A percentile compares a stretch with the other conserved stretches of the same genome.
Evolutionary conservation across 2,888 invertebrate genomes (phyloP).

Genomic region (Dryocosmus kuriphilus): DNA sequence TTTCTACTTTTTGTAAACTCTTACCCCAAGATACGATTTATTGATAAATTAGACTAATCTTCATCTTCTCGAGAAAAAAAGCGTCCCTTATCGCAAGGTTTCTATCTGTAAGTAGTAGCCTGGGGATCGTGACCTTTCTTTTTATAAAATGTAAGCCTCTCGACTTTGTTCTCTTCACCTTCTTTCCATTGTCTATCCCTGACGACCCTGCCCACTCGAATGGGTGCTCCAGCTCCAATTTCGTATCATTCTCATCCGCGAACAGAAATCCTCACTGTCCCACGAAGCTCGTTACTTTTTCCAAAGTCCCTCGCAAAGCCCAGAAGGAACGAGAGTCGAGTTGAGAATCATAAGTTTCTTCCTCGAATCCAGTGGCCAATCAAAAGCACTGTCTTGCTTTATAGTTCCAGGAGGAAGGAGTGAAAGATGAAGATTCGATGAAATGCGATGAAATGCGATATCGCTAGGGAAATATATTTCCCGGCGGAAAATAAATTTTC

Average conservation of each 20-base stretch:
- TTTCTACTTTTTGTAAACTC: neutral
- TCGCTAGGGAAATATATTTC: conserved; percentile 18
- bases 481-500: conserved; percentile 17
- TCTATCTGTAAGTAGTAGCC: neutral
- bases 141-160: conserved; percentile 15
- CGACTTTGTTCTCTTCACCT: neutral
- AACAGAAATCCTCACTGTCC: conserved; percentile 12
- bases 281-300: conserved; percentile 51
- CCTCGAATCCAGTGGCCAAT: conserved; percentile 37
- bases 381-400: neutral
- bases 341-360: conserved; percentile 55
- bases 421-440: neutral
- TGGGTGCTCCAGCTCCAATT: conserved; percentile 47
- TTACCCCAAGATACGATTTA: neutral
- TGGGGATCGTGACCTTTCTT: neutral
- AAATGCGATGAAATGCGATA: conserved; percentile 7
- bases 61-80: neutral
- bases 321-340: conserved; percentile 48
- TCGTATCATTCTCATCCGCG: conserved; percentile 48
- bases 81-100: neutral
- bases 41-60: neutral
- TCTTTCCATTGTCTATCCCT: conserved; percentile 41
- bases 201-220: conserved; percentile 38
- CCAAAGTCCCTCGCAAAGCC: conserved; percentile 51
- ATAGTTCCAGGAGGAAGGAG: neutral